Base-by-base conservation (phyloP, 2,113 vertebrate genomes). In the Bettongia penicillata region DNA sequence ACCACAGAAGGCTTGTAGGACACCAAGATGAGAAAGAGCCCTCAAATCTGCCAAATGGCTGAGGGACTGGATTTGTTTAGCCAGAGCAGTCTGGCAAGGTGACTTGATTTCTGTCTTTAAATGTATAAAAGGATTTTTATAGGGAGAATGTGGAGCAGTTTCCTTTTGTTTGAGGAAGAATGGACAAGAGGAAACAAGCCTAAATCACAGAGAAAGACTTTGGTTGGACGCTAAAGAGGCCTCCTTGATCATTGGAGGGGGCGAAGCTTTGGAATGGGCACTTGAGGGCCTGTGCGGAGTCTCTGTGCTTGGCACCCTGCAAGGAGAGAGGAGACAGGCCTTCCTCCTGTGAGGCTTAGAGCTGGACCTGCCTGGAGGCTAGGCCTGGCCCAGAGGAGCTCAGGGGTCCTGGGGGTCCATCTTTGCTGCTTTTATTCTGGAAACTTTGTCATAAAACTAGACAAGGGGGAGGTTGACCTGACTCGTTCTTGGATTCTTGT, bases 71-170 rank as follows among this genome's bases (percentile, higher is more conserved):
- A 51, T 23, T 91, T 95, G 23, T 94, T 96, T 95, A 61, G 23
- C 43, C 61, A 91, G 12, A 24, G 90, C 47, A 57, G 52, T 23
- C 16, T 55, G 92, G 47, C n/a, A 7, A 90, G 89, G 55, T 48
- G 19, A 91, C 51, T 90, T 94, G 90, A 91, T 89, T 93, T 91
- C 37, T 93, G 9, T 91, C 94, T 94, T 94, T 28, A 90, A 77
- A 37, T 51, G 3, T 28, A 11, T 43, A 53, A 55, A 53, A 43
- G 37, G 43, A 77, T 93, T 93, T 94, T 93, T 51, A 61, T 26
- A 23, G 68, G 24, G 51, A 91, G 28, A 51, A 61, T 94, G 4
- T 94, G 51, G 22, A 91, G 26, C 37, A 90, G 25, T 84, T 53
- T 92, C 61, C 91, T 91, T 77, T 94, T 93, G 50, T 90, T 89